Conservation (phyloP, 2,888 invertebrate genomes). For the Diachrysia chrysitis region DNA sequence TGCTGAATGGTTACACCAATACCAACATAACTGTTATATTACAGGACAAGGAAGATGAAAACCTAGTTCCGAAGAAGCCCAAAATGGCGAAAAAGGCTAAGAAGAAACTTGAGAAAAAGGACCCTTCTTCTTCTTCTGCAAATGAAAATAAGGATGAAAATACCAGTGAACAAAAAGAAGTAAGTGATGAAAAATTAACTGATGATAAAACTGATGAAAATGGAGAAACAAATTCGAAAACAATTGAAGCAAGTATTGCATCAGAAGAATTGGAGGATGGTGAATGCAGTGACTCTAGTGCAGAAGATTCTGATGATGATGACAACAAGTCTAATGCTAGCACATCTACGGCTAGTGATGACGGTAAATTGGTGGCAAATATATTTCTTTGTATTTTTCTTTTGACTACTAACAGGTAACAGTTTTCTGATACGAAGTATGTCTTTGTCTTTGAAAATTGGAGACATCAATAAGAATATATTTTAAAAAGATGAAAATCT, state of each 20-base stretch:
- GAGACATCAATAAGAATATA: no score
- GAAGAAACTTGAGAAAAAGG: conserved; percentile 54
- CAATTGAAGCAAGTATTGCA: conserved; percentile 39
- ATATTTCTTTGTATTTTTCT: not conserved
- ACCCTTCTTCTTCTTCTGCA: conserved; percentile 39
- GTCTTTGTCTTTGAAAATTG: no score
- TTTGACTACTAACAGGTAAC: no score
- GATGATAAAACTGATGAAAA: conserved; percentile 25
- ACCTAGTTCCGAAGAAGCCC: conserved; percentile 63
- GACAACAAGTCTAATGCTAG: conserved; percentile 74
- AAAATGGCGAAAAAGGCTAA: conserved; percentile 68
- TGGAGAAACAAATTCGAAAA: conserved; percentile 18
- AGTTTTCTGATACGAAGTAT: no score
- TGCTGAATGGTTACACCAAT: conserved; percentile 75
- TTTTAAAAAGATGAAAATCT: no score
- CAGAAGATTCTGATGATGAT: conserved; percentile 69
- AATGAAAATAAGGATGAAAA: conserved; percentile 46
- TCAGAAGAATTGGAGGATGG: conserved; percentile 89
- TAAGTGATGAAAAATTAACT: conserved; percentile 13
- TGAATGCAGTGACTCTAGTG: conserved; percentile 90
- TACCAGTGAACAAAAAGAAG: conserved; percentile 25
- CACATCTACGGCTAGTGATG: conserved; percentile 83
- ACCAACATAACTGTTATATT: conserved; percentile 85
- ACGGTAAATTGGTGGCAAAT: conserved; percentile 73
- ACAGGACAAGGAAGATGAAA: conserved; percentile 75